phyloP scores from a whole-genome alignment of 2,797 vertebrate genomes.

The Bradypodion pumilum region DNA sequence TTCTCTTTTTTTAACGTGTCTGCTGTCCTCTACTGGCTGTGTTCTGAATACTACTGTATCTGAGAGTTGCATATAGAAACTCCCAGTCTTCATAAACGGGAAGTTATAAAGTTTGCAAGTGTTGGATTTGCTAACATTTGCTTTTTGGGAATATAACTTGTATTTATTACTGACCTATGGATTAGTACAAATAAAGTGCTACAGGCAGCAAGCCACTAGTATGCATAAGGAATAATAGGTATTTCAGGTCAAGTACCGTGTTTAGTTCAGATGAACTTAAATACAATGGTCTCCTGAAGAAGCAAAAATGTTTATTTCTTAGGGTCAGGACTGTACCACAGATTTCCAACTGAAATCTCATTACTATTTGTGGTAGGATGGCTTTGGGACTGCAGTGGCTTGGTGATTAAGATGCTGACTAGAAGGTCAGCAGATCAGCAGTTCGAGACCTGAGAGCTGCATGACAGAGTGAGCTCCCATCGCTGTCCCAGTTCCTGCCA shows the following conservation, averaged over 20 bases:
- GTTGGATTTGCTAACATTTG: background rate
- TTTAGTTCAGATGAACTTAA: background rate
- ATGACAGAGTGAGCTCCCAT: too few relatives aligned
- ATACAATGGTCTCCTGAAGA: background rate
- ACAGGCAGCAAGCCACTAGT: background rate
- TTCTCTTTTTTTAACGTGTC: background rate
- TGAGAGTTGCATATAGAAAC: background rate
- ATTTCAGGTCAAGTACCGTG: background rate
- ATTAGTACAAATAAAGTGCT: background rate
- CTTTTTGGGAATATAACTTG: background rate
- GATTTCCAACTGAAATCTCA: background rate
- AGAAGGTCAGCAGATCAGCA: too few relatives aligned
- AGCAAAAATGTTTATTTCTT: background rate
- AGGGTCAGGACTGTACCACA: background rate
- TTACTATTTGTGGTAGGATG: background rate
- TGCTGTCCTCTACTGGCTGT: conserved; percentile 33
- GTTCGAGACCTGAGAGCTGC: too few relatives aligned
- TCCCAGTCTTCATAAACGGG: background rate
- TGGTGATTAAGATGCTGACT: too few relatives aligned
- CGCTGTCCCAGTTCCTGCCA: too few relatives aligned
- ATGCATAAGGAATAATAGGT: background rate
- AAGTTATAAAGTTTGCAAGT: background rate
- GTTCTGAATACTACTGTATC: background rate
- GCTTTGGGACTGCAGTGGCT: too few relatives aligned
- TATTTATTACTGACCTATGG: background rate